Conservation (phyloP, 2,888 invertebrate species). For the Agonopterix arenella region DNA sequence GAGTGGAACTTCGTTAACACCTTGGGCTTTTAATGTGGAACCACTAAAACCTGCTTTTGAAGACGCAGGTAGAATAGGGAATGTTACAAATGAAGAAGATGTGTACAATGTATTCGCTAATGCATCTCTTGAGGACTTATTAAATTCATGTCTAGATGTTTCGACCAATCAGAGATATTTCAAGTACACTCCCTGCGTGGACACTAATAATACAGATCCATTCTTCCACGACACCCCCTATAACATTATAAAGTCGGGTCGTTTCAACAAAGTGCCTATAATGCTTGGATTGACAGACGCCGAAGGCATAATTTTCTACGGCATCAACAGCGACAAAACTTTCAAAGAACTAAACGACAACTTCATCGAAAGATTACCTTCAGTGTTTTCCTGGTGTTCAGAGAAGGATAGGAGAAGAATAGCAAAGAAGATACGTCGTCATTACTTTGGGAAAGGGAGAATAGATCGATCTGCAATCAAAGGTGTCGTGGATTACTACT, state of each 20-base stretch:
- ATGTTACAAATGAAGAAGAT: conserved; percentile 27
- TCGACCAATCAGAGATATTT: conserved; percentile 52
- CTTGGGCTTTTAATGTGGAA: conserved; percentile 60
- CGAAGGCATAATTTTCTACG: conserved; percentile 59
- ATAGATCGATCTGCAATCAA: conserved; percentile 27
- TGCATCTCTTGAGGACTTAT: conserved; percentile 32
- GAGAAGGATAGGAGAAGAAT: conserved; percentile 34
- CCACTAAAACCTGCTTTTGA: conserved; percentile 33
- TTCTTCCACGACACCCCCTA: conserved; percentile 59
- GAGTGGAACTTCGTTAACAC: conserved; percentile 50
- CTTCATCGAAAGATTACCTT: conserved; percentile 49
- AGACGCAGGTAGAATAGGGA: conserved; percentile 46
- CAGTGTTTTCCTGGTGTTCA: conserved; percentile 53
- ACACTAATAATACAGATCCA: conserved; percentile 40
- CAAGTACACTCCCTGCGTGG: conserved; percentile 58
- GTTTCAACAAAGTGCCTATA: conserved; percentile 55
- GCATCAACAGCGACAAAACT: conserved; percentile 35
- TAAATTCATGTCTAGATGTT: conserved; percentile 37
- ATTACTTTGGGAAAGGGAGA: conserved; percentile 44
- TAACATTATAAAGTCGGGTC: conserved; percentile 43
- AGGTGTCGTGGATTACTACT: conserved; percentile 42
- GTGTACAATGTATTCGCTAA: conserved; percentile 37
- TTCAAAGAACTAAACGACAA: conserved; percentile 42
- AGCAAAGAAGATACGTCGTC: conserved; percentile 34
- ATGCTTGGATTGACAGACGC: conserved; percentile 45